Evolutionary conservation across 2,888 invertebrate species (phyloP), one percentile per base, ranked within the genome.

Genomic region (Tuberolachnus salignus): DNA sequence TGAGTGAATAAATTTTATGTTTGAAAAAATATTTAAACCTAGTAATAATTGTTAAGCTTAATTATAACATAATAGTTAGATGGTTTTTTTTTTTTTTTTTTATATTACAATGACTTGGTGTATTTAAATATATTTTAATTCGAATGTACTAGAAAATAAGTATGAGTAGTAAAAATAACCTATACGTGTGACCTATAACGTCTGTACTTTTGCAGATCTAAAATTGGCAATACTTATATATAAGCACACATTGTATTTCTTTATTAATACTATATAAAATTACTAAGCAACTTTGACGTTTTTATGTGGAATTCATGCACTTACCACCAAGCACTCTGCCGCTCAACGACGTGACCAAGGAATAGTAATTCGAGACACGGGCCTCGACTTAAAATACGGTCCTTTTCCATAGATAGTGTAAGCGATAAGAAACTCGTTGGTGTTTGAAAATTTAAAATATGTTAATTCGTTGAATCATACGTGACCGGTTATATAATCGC

Each of bases 271-370:
- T 49, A 66, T 42, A 42, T 42, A 3, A 34, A 4, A 34, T 34
- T 53, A 69, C 21, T 69, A 69, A 69, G 53, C 69, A 53, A 69
- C 14, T 69, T 19, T 14, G 53, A 53, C 14, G 14, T 69, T 42
- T n/a, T 42, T n/a, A 6, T 69, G 34, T 69, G 14, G 19, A 53
- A 42, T 21, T 53, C 69, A 69, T 69, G 53, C 69, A 69, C 34
- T 69, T 14, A 69, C 53, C 53, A 69, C 69, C 53, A 69, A 69
- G 53, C 34, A 53, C 34, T 11, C 19, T 42, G 6, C 13, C 0
- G 21, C 21, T 53, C 19, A 34, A 6, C 6, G 34, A 34, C 6
- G 34, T 34, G 34, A 34, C 34, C 34, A 34, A 4, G 34, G 6
- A 34, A 34, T 34, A n/a, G n/a, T 34, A 34, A 34, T 34, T 34